phyloP scores from a whole-genome alignment of 2,888 invertebrate genomes.

The Nematopogon swammerdamellus region DNA sequence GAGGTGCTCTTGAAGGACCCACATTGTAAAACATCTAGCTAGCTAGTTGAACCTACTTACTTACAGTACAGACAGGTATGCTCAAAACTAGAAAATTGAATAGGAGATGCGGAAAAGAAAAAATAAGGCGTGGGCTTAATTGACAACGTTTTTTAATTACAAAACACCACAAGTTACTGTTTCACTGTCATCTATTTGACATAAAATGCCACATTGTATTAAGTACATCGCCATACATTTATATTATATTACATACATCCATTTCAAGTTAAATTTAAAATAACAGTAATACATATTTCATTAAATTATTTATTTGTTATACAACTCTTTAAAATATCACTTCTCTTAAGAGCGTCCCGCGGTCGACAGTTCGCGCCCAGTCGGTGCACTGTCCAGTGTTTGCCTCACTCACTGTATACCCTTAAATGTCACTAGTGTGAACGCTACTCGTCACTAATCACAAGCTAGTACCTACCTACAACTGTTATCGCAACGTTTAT shows the following conservation, averaged over 20 bases:
- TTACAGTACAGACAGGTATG: too few species aligned
- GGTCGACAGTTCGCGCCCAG: neutral
- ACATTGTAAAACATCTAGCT: too few species aligned
- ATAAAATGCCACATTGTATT: slow-evolving; percentile 38
- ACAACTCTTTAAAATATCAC: neutral
- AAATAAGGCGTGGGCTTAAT: slow-evolving; percentile 22
- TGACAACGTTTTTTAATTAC: slow-evolving; percentile 57
- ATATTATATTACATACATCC: slow-evolving; percentile 38
- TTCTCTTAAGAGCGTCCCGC: neutral
- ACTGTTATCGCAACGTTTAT: neutral
- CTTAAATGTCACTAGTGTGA: neutral
- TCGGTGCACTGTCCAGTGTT: neutral
- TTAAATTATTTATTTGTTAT: neutral
- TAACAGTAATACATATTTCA: neutral
- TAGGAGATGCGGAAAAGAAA: neutral
- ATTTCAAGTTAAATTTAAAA: slow-evolving; percentile 18
- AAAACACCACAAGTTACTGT: slow-evolving; percentile 44
- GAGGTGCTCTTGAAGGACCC: too few species aligned
- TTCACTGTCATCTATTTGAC: slow-evolving; percentile 33
- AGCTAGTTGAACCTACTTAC: too few species aligned
- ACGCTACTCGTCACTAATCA: neutral
- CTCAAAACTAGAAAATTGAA: too few species aligned
- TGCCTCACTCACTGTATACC: neutral
- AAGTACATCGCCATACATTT: slow-evolving; percentile 43
- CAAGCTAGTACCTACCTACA: neutral